phyloP scores from a whole-genome alignment of 2,113 vertebrate genomes.

The Cryptomyrus ogoouensis region DNA sequence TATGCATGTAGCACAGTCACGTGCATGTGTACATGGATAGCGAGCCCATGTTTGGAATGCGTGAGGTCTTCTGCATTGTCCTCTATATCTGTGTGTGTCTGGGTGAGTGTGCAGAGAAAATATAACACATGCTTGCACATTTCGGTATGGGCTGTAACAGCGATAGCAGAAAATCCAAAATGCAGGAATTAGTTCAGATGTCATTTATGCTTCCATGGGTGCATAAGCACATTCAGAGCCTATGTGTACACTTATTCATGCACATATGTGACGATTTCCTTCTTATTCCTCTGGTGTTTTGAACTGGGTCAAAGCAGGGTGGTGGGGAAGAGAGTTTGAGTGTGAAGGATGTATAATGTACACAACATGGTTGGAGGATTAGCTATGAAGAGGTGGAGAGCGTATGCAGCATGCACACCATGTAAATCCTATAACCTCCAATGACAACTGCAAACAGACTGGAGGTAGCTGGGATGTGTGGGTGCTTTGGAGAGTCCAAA shows the following conservation, averaged over 20 bases:
- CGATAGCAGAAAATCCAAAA: background rate
- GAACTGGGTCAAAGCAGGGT: constrained; percentile 23
- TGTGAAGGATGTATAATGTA: constrained; percentile 30
- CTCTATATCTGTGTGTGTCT: background rate
- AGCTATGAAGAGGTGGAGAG: background rate
- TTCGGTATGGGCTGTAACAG: background rate
- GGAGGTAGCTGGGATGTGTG: background rate
- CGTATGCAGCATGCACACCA: background rate
- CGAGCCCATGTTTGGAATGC: background rate
- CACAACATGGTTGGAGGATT: constrained; percentile 14
- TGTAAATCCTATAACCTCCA: background rate
- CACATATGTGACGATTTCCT: background rate
- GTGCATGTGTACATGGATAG: background rate
- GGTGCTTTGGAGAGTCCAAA: background rate
- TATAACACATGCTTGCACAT: background rate
- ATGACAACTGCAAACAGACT: background rate
- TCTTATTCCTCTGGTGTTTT: background rate
- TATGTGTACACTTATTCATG: background rate
- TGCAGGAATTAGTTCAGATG: background rate
- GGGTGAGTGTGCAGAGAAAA: background rate
- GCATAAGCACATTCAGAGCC: background rate
- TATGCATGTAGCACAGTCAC: background rate
- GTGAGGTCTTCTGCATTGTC: background rate
- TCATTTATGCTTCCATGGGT: background rate
- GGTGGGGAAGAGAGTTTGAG: constrained; percentile 28